phyloP scores from a whole-genome alignment of 1,140 invertebrate species.

The Parapsyche elsis region DNA sequence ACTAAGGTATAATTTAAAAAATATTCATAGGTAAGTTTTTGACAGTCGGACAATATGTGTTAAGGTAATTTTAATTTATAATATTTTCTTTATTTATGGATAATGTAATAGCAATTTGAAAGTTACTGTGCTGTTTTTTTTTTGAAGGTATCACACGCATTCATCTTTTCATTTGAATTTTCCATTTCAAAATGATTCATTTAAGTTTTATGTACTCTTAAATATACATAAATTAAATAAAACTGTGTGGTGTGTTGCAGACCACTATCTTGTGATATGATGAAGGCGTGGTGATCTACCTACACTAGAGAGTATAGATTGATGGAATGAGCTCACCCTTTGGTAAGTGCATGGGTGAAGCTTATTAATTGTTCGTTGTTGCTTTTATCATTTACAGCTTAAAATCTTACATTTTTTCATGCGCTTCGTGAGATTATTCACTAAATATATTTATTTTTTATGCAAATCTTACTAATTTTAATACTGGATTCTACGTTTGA shows the following conservation, averaged over 20 bases:
- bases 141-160: slow-evolving; percentile 63
- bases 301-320: slow-evolving; percentile 45
- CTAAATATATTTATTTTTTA: no score
- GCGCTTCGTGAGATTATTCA: no score
- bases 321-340: slow-evolving; percentile 52
- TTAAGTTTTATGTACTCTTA: background rate
- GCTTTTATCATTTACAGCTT: slow-evolving; percentile 6
- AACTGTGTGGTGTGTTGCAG: slow-evolving; percentile 56
- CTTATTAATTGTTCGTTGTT: slow-evolving; percentile 37
- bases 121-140: background rate
- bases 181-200: slow-evolving; percentile 31
- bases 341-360: slow-evolving; percentile 55
- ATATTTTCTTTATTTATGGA: background rate
- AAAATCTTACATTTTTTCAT: background rate
- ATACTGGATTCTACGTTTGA: no score
- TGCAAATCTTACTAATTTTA: no score
- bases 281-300: slow-evolving; percentile 55
- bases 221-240: slow-evolving; percentile 34
- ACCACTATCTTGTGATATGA: slow-evolving; percentile 55
- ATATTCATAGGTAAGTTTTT: no score
- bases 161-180: slow-evolving; percentile 59
- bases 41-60: no score
- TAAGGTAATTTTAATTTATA: background rate
- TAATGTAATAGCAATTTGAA: background rate
- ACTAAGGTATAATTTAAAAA: no score